Conservation (phyloP, 2,888 invertebrate species). For the Athrips mouffetella region DNA sequence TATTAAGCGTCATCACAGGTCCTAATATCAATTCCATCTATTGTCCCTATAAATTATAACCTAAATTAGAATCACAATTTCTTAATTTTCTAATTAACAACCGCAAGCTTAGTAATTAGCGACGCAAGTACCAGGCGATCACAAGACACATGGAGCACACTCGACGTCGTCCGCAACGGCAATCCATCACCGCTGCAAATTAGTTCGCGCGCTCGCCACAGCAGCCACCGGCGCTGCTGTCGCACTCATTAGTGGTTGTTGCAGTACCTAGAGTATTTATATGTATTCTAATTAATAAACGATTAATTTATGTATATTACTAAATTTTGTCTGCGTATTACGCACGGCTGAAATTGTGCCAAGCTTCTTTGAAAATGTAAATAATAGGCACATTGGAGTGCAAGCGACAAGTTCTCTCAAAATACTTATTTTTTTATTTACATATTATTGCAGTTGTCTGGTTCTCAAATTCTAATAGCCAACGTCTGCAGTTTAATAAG, state of each 20-base stretch:
- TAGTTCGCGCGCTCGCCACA: constrained; percentile 66
- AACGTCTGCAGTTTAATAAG: too few species aligned
- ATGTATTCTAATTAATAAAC: constrained; percentile 5
- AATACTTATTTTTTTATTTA: neutral
- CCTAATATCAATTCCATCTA: neutral
- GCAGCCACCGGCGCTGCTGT: constrained; percentile 61
- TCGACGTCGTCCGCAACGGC: constrained; percentile 36
- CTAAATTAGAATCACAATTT: neutral
- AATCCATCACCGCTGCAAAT: constrained; percentile 68
- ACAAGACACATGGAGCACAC: constrained; percentile 38
- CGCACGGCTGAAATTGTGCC: neutral
- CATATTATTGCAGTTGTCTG: too few species aligned
- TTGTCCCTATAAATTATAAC: neutral
- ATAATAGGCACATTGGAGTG: neutral
- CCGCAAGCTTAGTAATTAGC: constrained; percentile 29
- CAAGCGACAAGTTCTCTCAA: neutral
- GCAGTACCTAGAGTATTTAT: constrained; percentile 29
- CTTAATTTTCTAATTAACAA: constrained; percentile 1
- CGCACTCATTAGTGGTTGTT: constrained; percentile 71
- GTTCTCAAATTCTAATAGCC: too few species aligned
- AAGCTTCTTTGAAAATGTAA: neutral
- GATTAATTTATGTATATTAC: constrained; percentile 3
- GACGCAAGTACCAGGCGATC: constrained; percentile 35
- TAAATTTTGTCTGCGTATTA: neutral
- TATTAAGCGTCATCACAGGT: neutral